These are phyloP conservation scores for Cryptotis parvus DNA, from an alignment of 2,113 vertebrate species.

Conservation along the genomic window DNA sequence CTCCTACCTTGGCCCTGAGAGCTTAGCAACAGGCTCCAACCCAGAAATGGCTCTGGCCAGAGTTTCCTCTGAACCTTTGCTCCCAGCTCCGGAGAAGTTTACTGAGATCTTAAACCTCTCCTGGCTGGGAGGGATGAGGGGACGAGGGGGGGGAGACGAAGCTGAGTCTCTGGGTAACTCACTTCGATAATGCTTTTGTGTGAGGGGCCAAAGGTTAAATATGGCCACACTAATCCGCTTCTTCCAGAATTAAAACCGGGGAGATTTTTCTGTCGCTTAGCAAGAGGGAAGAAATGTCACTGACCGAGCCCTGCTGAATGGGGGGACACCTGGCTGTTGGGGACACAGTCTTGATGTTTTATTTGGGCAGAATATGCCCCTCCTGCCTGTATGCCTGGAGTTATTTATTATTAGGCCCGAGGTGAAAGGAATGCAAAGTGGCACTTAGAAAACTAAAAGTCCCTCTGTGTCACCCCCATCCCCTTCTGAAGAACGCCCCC, in stretches of 20 bases:
- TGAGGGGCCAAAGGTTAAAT: constrained; percentile 94
- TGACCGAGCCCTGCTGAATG: constrained; percentile 89
- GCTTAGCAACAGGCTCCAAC: background rate
- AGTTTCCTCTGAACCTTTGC: constrained; percentile 45
- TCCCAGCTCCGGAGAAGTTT: constrained; percentile 45
- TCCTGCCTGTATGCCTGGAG: background rate
- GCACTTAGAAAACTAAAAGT: constrained; percentile 47
- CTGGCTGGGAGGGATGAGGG: constrained; percentile 85
- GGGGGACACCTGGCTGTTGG: background rate
- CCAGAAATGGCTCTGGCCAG: constrained; percentile 1
- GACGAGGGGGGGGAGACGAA: constrained; percentile 31
- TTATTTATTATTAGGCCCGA: constrained; percentile 28
- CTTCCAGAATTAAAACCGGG: constrained; percentile 94
- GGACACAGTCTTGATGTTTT: background rate
- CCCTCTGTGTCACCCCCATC: background rate
- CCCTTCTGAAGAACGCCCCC: constrained; percentile 33
- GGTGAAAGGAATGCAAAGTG: constrained; percentile 55
- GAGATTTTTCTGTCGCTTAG: constrained; percentile 90
- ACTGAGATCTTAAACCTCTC: constrained; percentile 77
- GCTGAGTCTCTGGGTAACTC: constrained; percentile 92
- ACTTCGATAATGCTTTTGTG: constrained; percentile 95
- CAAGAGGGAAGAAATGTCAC: constrained; percentile 89
- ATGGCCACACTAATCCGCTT: constrained; percentile 94
- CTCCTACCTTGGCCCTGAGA: background rate
- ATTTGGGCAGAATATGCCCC: background rate